Conservation (phyloP, 30 jellyfish, hydroid and myxozoan genomes). For the Pelagia noctiluca region DNA sequence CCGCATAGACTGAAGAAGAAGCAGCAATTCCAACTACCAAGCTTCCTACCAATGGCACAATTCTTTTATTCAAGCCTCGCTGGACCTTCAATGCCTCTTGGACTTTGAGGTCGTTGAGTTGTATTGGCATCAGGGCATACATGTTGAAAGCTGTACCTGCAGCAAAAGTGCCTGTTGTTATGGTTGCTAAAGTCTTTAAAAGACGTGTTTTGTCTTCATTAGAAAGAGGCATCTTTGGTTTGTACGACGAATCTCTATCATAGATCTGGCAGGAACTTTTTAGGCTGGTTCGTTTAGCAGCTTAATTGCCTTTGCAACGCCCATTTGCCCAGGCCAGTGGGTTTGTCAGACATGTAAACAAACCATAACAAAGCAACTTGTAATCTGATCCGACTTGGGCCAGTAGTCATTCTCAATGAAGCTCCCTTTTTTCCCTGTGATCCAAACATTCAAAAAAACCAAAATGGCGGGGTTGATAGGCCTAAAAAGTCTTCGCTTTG, state of each 20-base stretch:
- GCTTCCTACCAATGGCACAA: constrained; percentile 53
- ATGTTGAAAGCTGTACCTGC: constrained; percentile 64
- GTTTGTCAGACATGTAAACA: neutral
- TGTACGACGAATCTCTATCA: neutral
- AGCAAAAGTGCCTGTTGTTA: constrained; percentile 67
- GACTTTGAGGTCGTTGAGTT: constrained; percentile 27
- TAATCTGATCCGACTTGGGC: neutral
- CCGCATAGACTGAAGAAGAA: constrained; percentile 47
- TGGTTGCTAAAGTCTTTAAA: constrained; percentile 61
- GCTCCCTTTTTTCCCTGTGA: neutral
- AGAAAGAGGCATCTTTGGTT: constrained; percentile 35
- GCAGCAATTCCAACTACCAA: constrained; percentile 59
- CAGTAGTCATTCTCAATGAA: neutral
- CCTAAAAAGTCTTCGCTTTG: neutral
- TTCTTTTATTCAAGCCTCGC: constrained; percentile 44
- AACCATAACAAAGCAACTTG: neutral
- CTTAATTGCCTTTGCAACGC: neutral
- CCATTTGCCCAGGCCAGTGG: neutral
- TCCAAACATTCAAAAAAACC: no score
- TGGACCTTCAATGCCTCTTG: constrained; percentile 60
- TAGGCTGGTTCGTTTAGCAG: neutral
- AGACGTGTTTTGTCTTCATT: constrained; percentile 41
- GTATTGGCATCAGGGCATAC: constrained; percentile 45
- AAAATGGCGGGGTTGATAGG: neutral
- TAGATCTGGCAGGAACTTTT: neutral